Evolutionary conservation across 2,797 vertebrate genomes (phyloP).

Genomic region (Pelochelys cantorii): DNA sequence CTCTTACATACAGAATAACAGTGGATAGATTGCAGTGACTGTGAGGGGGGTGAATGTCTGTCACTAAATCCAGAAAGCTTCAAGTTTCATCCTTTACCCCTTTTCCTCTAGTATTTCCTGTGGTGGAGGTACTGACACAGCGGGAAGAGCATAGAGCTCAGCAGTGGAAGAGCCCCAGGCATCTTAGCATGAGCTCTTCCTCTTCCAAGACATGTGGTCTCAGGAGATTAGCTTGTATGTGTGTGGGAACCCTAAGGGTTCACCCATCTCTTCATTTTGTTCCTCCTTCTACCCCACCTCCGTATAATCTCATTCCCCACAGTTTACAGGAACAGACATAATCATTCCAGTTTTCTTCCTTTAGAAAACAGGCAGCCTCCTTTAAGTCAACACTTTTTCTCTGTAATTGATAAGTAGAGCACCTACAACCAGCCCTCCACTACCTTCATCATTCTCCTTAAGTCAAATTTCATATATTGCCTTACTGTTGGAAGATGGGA

Average conservation of each 20-base stretch:
- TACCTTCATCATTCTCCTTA: not conserved
- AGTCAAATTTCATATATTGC: not conserved
- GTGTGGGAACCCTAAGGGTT: slow-evolving; percentile 75
- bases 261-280: slow-evolving; percentile 68
- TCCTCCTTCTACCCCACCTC: slow-evolving; percentile 70
- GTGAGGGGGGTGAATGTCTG: slow-evolving; percentile 10
- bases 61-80: slow-evolving; percentile 38
- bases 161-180: slow-evolving; percentile 70
- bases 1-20: slow-evolving; percentile 18
- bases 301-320: slow-evolving; percentile 72
- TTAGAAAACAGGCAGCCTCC: slow-evolving; percentile 47
- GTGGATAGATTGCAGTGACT: not conserved
- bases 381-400: slow-evolving; percentile 45
- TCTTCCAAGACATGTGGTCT: slow-evolving; percentile 76
- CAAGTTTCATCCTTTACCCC: slow-evolving; percentile 49
- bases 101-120: slow-evolving; percentile 53
- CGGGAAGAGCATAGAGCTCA: slow-evolving; percentile 67
- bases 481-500: not conserved
- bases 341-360: slow-evolving; percentile 51
- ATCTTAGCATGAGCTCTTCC: slow-evolving; percentile 71
- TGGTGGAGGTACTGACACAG: slow-evolving; percentile 60
- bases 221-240: slow-evolving; percentile 71
- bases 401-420: slow-evolving; percentile 20
- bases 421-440: slow-evolving; percentile 41
- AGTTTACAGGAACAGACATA: slow-evolving; percentile 67